Base-by-base conservation (phyloP, 2,797 vertebrate species). In the Enteromius viviparus region DNA sequence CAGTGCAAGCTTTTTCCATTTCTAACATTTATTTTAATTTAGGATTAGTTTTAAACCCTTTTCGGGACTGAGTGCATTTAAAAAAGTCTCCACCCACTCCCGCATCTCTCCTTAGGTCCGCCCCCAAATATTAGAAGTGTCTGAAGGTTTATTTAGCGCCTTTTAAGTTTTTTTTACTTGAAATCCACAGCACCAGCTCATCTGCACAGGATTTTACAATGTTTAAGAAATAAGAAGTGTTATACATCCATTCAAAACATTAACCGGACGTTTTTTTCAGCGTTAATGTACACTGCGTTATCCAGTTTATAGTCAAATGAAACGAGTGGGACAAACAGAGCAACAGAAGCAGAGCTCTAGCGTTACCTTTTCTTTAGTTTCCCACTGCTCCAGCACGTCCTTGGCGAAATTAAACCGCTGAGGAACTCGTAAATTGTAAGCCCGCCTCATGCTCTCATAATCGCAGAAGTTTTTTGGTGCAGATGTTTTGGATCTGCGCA, bases 341-440 rank as follows among this genome's bases (percentile, higher is more conserved):
- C 12, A 51, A 7, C 11, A 34, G n/a, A 9, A 26, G 4, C 6
- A 32, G 6, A 10, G 3, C 14, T 45, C 37, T 80, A 42, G 8
- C 40, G 40, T 10, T 10, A 89, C 95, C 94, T 95, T 95, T 87
- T 96, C 95, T 60, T 82, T 85, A 4, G 84, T 75, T 23, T 94
- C 91, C 96, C 95, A 96, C 6, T 89, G 89, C 77, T 96, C 96
- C 23, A 97, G 87, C 32, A 96, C 91, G 85, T 97, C 93, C 49
- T 89, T 91, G 17, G 95, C 94, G 89, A 96, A 96, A 87, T 96
- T 97, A 89, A 96, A 96, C 85, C 92, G 90, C 19, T 93, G 89
- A 32, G 95, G 95, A 74, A 94, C 88, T 40, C 91, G 87, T 17
- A 92, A 85, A 66, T 90, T 94, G 85, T 93, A 94, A 6, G 88